Percentiles rank a stretch among this genome's conserved stretches.
phyloP scores from a whole-genome alignment of 2,113 vertebrate species.

The Platanista minor region DNA sequence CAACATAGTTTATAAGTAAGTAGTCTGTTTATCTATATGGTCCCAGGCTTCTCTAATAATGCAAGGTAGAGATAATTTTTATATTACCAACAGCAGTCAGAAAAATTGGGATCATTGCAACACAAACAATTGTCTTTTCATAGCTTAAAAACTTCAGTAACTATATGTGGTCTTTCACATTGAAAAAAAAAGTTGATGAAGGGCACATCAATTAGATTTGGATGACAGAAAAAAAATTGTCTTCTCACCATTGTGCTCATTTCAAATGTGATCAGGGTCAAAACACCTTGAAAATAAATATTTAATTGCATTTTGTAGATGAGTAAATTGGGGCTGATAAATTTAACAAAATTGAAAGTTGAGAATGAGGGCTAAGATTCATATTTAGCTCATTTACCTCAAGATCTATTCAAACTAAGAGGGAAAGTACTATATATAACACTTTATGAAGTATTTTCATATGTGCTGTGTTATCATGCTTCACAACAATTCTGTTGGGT shows the following conservation, averaged over 20 bases:
- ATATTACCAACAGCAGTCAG: background rate
- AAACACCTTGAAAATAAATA: background rate
- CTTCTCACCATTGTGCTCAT: background rate
- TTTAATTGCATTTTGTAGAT: background rate
- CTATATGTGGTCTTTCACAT: background rate
- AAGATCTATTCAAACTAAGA: background rate
- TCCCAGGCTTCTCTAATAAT: background rate
- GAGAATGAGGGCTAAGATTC: background rate
- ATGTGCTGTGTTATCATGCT: background rate
- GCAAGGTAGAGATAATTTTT: background rate
- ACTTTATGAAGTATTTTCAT: background rate
- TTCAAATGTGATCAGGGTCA: background rate
- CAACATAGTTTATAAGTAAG: background rate
- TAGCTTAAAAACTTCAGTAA: constrained; percentile 19
- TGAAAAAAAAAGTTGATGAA: background rate
- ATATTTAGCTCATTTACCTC: background rate
- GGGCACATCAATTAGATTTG: background rate
- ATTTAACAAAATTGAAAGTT: background rate
- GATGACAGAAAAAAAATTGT: background rate
- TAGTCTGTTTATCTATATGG: background rate
- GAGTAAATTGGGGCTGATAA: background rate
- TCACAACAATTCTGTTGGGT: background rate
- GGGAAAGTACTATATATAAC: background rate
- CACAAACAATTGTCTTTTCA: background rate
- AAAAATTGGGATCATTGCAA: constrained; percentile 13